Conservation (phyloP, 1,140 invertebrate species). For the Zaprionus africanus region DNA sequence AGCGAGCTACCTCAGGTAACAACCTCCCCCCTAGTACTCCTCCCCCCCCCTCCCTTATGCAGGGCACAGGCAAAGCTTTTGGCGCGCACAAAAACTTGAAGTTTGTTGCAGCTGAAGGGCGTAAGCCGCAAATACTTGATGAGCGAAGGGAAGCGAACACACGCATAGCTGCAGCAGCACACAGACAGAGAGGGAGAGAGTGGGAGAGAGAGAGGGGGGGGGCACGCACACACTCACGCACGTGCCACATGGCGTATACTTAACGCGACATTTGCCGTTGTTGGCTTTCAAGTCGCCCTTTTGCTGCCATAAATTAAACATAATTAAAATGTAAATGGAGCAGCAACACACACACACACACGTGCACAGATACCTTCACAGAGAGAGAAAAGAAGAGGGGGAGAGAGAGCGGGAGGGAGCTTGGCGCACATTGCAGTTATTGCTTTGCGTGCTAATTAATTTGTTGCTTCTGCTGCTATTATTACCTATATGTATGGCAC, state of each 20-base stretch:
- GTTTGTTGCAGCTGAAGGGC: constrained; percentile 24
- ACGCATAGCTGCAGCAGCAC: not conserved
- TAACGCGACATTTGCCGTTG: constrained; percentile 30
- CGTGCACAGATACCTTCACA: constrained; percentile 22
- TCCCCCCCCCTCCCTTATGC: not conserved
- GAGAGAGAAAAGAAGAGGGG: not conserved
- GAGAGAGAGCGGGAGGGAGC: not conserved
- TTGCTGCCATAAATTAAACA: constrained; percentile 65
- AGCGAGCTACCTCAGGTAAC: not conserved
- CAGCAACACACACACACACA: constrained; percentile 15
- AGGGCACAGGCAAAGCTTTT: not conserved
- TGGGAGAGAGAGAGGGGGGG: not conserved
- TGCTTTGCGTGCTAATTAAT: constrained; percentile 26
- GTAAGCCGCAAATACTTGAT: constrained; percentile 21
- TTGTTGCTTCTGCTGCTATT: constrained; percentile 19
- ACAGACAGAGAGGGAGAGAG: not conserved
- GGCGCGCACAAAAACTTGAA: constrained; percentile 6
- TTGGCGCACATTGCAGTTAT: constrained; percentile 2
- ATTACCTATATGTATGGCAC: not conserved
- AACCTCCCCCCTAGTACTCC: too few relatives aligned
- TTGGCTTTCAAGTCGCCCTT: constrained; percentile 42
- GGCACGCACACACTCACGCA: not conserved
- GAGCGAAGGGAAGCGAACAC: too few relatives aligned
- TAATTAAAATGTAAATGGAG: constrained; percentile 73
- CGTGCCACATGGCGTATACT: constrained; percentile 32